These are phyloP conservation scores for Pseudeuparius sepicola DNA, from an alignment of 2,888 invertebrate species.

Conservation along the genomic window DNA sequence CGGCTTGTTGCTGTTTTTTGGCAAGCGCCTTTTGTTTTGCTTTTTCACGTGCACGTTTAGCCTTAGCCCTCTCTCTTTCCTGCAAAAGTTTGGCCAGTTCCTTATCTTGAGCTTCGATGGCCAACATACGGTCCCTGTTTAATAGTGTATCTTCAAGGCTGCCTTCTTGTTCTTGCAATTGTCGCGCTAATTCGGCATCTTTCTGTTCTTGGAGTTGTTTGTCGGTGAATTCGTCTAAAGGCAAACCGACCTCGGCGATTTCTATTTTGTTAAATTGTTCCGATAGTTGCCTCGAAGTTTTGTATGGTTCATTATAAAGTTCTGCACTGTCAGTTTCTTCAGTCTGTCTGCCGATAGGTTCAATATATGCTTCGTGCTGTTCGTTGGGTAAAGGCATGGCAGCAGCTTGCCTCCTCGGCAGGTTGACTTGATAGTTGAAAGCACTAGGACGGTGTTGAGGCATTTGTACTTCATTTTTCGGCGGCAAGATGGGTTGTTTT, in stretches of 20 bases:
- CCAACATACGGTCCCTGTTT: conserved; percentile 46
- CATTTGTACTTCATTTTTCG: no score
- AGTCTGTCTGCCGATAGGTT: no score
- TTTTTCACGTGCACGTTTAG: conserved; percentile 58
- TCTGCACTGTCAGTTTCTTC: conserved; percentile 28
- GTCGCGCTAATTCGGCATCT: conserved; percentile 65
- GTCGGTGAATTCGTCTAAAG: conserved; percentile 45
- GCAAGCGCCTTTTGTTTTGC: conserved; percentile 52
- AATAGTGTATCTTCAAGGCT: conserved; percentile 47
- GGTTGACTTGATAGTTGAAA: conserved; percentile 30
- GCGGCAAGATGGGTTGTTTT: no score
- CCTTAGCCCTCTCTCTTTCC: conserved; percentile 62
- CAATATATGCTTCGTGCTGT: no score
- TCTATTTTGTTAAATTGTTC: conserved; percentile 34
- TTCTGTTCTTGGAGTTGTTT: conserved; percentile 59
- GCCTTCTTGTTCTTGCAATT: conserved; percentile 67
- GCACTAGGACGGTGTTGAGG: conserved; percentile 31
- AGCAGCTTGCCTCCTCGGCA: conserved; percentile 33
- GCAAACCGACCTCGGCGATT: conserved; percentile 40
- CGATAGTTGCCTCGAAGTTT: conserved; percentile 20
- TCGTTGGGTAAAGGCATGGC: conserved; percentile 37
- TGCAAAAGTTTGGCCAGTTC: conserved; percentile 68
- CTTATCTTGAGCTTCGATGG: conserved; percentile 71
- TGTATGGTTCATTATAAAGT: conserved; percentile 35
- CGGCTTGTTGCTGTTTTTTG: conserved; percentile 39